A percentile compares a stretch with the other conserved stretches of the same genome.
Conservation (phyloP, 2,888 invertebrate species). For the Cynaeus angustus region DNA sequence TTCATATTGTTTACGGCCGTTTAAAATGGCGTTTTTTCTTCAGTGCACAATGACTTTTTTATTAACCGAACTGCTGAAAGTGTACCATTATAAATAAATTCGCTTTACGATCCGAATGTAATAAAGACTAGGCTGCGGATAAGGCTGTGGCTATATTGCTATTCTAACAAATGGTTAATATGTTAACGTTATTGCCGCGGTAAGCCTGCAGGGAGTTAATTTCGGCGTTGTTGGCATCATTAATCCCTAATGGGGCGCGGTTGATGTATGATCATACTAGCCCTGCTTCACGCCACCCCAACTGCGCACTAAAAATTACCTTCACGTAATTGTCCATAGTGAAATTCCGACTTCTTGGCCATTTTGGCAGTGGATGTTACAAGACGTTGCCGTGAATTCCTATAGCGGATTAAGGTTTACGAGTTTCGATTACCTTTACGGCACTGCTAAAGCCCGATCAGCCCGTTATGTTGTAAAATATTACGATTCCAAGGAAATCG, state of each 20-base stretch:
- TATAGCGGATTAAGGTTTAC: slow-evolving; percentile 70
- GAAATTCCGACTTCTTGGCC: background rate
- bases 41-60: slow-evolving; percentile 40
- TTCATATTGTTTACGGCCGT: slow-evolving; percentile 42
- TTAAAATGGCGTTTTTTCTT: slow-evolving; percentile 36
- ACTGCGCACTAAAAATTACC: background rate
- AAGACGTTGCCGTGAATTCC: slow-evolving; percentile 64
- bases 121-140: slow-evolving; percentile 60
- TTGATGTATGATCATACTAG: slow-evolving; percentile 72
- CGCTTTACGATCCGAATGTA: slow-evolving; percentile 61
- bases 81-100: slow-evolving; percentile 60
- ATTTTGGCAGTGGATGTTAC: slow-evolving; percentile 26
- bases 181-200: slow-evolving; percentile 73
- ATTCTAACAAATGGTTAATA: slow-evolving; percentile 73
- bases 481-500: slow-evolving; percentile 55
- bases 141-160: slow-evolving; percentile 66
- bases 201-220: slow-evolving; percentile 73
- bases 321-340: too few species aligned
- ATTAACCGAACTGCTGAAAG: slow-evolving; percentile 45
- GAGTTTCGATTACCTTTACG: slow-evolving; percentile 72
- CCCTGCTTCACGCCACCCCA: slow-evolving; percentile 53
- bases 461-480: slow-evolving; percentile 67
- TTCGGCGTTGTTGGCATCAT: slow-evolving; percentile 72
- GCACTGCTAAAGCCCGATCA: slow-evolving; percentile 68
- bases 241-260: slow-evolving; percentile 74